These are phyloP conservation scores for Phrynocephalus forsythii DNA, from an alignment of 2,797 vertebrate species.

Conservation along the genomic window DNA sequence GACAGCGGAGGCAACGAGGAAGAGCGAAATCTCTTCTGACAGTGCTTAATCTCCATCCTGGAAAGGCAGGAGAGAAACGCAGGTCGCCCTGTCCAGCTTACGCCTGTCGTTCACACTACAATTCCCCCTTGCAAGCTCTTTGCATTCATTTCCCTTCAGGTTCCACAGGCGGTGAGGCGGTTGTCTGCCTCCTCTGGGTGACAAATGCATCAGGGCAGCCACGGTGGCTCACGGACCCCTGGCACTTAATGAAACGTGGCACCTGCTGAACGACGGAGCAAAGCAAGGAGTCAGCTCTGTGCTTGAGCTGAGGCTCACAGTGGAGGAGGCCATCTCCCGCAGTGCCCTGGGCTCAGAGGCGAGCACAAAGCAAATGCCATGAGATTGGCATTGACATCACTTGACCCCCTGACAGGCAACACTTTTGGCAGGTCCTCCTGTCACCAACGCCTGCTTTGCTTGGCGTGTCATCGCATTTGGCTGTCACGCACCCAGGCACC, in stretches of 20 bases:
- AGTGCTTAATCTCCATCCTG: background rate
- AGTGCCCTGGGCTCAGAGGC: background rate
- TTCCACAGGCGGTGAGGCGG: background rate
- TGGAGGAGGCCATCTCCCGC: background rate
- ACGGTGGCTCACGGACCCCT: accelerated
- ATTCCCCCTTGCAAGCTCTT: slow-evolving; percentile 10
- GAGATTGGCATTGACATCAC: background rate
- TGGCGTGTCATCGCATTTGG: background rate
- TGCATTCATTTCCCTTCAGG: background rate
- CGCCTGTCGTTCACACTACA: slow-evolving; percentile 10
- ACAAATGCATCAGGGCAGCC: slow-evolving; percentile 35
- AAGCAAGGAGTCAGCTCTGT: background rate
- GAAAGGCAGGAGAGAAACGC: background rate
- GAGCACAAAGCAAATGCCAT: background rate
- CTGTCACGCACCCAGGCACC: background rate
- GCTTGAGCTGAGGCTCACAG: background rate
- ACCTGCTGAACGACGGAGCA: background rate
- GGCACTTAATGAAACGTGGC: slow-evolving; percentile 27
- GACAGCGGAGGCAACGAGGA: background rate
- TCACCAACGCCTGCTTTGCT: background rate
- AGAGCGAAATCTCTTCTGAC: slow-evolving; percentile 7
- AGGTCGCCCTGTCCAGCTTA: background rate
- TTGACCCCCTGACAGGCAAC: background rate
- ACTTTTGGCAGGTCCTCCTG: background rate
- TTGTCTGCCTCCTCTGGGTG: background rate